phyloP scores from a whole-genome alignment of 2,888 invertebrate species.

The Troides aeacus region DNA sequence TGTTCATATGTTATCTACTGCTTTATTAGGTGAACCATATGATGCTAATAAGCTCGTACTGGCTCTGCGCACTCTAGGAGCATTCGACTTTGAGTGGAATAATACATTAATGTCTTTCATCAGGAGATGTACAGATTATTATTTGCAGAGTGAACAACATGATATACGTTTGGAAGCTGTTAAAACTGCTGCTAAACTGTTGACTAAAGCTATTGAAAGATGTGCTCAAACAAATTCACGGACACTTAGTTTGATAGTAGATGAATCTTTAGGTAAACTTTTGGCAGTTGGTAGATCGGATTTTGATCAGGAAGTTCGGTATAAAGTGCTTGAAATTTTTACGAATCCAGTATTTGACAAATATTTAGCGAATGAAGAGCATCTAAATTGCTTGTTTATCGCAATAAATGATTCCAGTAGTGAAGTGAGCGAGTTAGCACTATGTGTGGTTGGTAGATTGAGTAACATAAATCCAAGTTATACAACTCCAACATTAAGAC shows the following conservation, averaged over 20 bases:
- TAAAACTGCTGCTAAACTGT: slow-evolving; percentile 92
- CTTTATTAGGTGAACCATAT: slow-evolving; percentile 76
- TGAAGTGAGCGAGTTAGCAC: slow-evolving; percentile 95
- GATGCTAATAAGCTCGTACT: slow-evolving; percentile 94
- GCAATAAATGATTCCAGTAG: slow-evolving; percentile 97
- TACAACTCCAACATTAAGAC: slow-evolving; percentile 96
- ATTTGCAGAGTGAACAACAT: slow-evolving; percentile 92
- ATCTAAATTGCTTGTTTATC: slow-evolving; percentile 93
- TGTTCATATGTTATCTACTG: slow-evolving; percentile 62
- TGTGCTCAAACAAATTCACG: slow-evolving; percentile 84
- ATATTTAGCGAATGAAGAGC: slow-evolving; percentile 97
- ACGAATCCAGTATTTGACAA: slow-evolving; percentile 93
- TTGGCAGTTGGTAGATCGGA: slow-evolving; percentile 97
- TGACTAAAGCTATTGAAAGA: slow-evolving; percentile 89
- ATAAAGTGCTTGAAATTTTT: slow-evolving; percentile 93
- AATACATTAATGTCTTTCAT: slow-evolving; percentile 94
- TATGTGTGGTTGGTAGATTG: slow-evolving; percentile 94
- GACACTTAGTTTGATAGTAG: slow-evolving; percentile 93
- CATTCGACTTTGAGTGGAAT: slow-evolving; percentile 94
- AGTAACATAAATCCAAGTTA: slow-evolving; percentile 98
- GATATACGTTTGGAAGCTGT: slow-evolving; percentile 95
- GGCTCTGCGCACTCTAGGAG: slow-evolving; percentile 94
- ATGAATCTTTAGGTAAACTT: slow-evolving; percentile 93
- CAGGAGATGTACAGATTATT: slow-evolving; percentile 94
- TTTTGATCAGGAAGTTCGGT: slow-evolving; percentile 95